Evolutionary conservation across 2,888 invertebrate genomes (phyloP).

Genomic region (Orthosia incerta): DNA sequence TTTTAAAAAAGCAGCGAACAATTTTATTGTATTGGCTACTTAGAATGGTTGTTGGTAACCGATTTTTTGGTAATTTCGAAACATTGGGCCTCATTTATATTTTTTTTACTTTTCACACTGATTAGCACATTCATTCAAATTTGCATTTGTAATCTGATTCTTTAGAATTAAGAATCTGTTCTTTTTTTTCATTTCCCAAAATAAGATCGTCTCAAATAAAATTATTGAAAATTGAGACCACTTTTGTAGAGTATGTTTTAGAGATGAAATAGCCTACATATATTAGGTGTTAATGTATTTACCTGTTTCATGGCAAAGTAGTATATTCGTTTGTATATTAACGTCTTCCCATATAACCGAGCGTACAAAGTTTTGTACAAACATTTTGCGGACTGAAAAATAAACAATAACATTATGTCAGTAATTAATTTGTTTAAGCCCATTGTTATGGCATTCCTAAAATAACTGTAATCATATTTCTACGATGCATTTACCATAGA

Average conservation of each 20-base stretch:
- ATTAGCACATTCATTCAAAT: too few species aligned
- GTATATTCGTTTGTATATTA: constrained; percentile 75
- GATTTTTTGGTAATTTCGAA: not conserved
- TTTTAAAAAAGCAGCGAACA: constrained; percentile 9
- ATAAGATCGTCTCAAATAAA: not conserved
- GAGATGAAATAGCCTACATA: not conserved
- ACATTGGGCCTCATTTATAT: not conserved
- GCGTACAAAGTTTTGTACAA: constrained; percentile 71
- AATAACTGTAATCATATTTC: too few species aligned
- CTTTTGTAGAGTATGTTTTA: not conserved
- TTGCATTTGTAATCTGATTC: too few species aligned
- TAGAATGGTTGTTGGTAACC: not conserved
- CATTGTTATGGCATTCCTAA: not conserved
- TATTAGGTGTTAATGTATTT: not conserved
- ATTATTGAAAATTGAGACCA: not conserved
- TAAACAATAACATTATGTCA: not conserved
- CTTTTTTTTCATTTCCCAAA: not conserved
- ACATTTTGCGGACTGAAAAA: constrained; percentile 72
- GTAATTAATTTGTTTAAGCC: not conserved
- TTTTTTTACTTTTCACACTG: too few species aligned
- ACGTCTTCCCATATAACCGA: constrained; percentile 76
- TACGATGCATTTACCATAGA: too few species aligned
- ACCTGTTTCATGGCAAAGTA: constrained; percentile 78
- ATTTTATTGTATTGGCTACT: not conserved
- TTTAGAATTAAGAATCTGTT: too few species aligned